Evolutionary conservation across 2,113 vertebrate genomes (phyloP), one percentile per base, ranked within the genome.

Genomic region (Gallinago paraguaiae): DNA sequence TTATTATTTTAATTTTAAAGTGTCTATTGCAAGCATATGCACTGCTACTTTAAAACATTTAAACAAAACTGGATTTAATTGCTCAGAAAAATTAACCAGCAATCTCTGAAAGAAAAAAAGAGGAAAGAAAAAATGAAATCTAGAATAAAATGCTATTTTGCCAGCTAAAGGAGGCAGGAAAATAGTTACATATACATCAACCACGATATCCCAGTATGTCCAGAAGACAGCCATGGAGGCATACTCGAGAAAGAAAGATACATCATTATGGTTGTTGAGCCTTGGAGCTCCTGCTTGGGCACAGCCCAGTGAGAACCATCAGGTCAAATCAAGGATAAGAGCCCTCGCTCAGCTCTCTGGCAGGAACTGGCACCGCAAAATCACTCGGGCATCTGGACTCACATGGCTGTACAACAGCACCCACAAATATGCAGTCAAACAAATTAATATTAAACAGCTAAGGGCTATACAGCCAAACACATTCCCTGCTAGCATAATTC

Each of bases 1-100:
- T 95, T 93, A 95, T 94, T 95, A 92, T 95, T 94, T 95, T 96
- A 88, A 95, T 97, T 96, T 92, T 87, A 60, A 84, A 89, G 61
- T 82, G 57, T 48, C 88, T 92, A 24, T 35, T 76, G 69, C 72
- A 86, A 96, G 88, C 91, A 93, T 82, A 94, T 72, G 77, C 54
- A 77, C 50, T 33, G 54, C 37, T 93, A 91, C 83, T 93, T 92
- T 48, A 69, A 93, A 96, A 78, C n/a, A 80, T 57, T 88, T 65
- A 91, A 92, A 79, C 57, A 81, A 88, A 92, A 69, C 72, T 39
- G 59, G 74, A 85, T 92, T 92, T 91, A 94, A 94, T 90, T 81
- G 64, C 80, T 90, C 56, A 93, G 88, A 96, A 96, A 91, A 91
- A 90, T 67, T 86, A 92, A 75, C 41, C 50, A 50, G 54, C 53